Conservation (phyloP, 92 coral and sea anemone genomes). For the Palythoa grandis region DNA sequence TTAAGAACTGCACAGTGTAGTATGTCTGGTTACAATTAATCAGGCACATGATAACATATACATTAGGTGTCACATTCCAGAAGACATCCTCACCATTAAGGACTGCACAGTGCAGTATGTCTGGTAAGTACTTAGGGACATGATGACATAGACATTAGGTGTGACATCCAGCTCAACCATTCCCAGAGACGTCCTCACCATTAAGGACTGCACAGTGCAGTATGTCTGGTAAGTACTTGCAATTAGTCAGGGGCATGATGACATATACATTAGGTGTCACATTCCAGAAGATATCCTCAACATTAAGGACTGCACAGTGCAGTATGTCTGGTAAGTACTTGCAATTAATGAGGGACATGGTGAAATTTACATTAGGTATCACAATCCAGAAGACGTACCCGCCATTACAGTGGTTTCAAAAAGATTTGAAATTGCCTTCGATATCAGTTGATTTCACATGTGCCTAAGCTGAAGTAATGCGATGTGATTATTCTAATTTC, state of each 20-base stretch:
- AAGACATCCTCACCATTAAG: slow-evolving; percentile 70
- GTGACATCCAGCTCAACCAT: slow-evolving; percentile 60
- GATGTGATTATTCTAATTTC: no score
- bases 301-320: no score
- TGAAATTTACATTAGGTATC: slow-evolving; percentile 60
- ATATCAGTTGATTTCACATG: no score
- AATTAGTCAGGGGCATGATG: no score
- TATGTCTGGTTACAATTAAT: slow-evolving; percentile 58
- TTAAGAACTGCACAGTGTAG: slow-evolving; percentile 80
- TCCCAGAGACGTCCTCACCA: slow-evolving; percentile 65
- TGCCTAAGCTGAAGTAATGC: no score
- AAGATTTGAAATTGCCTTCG: no score
- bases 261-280: no score
- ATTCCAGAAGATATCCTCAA: no score
- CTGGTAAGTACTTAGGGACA: slow-evolving; percentile 29
- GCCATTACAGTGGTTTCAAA: no score
- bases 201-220: slow-evolving; percentile 79
- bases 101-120: slow-evolving; percentile 82
- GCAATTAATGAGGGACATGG: background rate
- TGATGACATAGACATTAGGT: slow-evolving; percentile 59
- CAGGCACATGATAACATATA: slow-evolving; percentile 30
- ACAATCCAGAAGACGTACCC: slow-evolving; percentile 43
- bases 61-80: slow-evolving; percentile 64
- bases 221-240: slow-evolving; percentile 74
- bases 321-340: no score